phyloP scores from a whole-genome alignment of 2,888 invertebrate genomes.

The Ophion ellenae region DNA sequence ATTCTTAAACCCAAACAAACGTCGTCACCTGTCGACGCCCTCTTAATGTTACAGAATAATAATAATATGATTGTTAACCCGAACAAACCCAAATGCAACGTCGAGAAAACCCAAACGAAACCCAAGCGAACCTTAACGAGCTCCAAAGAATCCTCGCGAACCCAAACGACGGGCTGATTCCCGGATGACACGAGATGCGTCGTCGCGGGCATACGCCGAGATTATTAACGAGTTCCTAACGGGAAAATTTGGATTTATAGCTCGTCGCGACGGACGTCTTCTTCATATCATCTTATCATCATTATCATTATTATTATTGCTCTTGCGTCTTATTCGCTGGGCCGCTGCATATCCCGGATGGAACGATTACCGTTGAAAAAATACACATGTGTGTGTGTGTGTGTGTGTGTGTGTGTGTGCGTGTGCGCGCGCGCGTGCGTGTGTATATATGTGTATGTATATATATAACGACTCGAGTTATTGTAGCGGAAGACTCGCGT shows the following conservation, averaged over 20 bases:
- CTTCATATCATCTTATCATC: slow-evolving; percentile 30
- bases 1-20: too few species aligned
- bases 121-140: too few species aligned
- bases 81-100: too few species aligned
- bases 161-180: neutral
- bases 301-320: slow-evolving; percentile 31
- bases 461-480: slow-evolving; percentile 36
- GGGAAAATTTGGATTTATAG: slow-evolving; percentile 61
- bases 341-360: slow-evolving; percentile 73
- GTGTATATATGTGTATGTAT: slow-evolving; percentile 36
- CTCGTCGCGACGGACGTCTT: slow-evolving; percentile 18
- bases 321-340: slow-evolving; percentile 65
- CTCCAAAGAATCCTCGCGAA: neutral
- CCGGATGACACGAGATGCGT: neutral
- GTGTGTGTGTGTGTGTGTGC: too few species aligned
- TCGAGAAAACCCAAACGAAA: too few species aligned
- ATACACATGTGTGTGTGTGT: neutral
- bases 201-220: neutral
- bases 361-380: slow-evolving; percentile 76
- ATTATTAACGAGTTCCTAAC: slow-evolving; percentile 48
- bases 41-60: too few species aligned
- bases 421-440: too few species aligned
- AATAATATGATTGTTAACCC: too few species aligned
- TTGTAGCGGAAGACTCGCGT: slow-evolving; percentile 49
- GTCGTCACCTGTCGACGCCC: too few species aligned